These are phyloP conservation scores for Achroia grisella DNA, from an alignment of 1,140 invertebrate species.

Conservation along the genomic window DNA sequence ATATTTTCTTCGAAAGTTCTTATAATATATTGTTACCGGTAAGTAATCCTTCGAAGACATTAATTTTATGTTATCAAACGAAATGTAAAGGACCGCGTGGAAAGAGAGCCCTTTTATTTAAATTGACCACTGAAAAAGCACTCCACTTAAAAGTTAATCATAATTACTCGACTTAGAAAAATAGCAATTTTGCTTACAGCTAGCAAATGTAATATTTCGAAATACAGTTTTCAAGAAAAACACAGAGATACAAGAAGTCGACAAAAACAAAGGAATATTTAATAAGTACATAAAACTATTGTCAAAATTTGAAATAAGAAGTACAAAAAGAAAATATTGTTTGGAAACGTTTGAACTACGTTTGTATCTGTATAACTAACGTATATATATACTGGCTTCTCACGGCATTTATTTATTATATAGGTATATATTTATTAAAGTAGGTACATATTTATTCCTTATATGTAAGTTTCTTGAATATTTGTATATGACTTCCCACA, in stretches of 20 bases:
- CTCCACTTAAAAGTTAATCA: constrained; percentile 26
- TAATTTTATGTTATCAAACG: constrained; percentile 26
- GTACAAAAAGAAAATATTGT: too few relatives aligned
- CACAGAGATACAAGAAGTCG: neutral
- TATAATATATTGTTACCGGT: constrained; percentile 38
- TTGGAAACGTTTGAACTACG: too few relatives aligned
- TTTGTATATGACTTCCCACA: too few relatives aligned
- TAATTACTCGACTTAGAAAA: constrained; percentile 17
- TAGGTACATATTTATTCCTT: too few relatives aligned
- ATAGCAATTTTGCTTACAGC: constrained; percentile 16
- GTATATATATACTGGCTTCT: too few relatives aligned
- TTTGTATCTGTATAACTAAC: too few relatives aligned
- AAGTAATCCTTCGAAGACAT: constrained; percentile 44
- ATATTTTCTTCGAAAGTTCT: constrained; percentile 50
- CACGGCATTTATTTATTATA: too few relatives aligned
- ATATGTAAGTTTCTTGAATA: too few relatives aligned
- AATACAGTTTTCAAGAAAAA: neutral
- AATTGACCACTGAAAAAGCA: constrained; percentile 12
- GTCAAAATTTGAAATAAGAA: too few relatives aligned
- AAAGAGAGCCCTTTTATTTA: constrained; percentile 27
- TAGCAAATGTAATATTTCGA: too few relatives aligned
- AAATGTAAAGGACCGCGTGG: constrained; percentile 24
- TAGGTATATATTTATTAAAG: too few relatives aligned
- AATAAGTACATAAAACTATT: too few relatives aligned
- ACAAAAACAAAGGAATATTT: neutral